Base-by-base conservation (phyloP, 2,113 vertebrate species). In the Prunella himalayana region DNA sequence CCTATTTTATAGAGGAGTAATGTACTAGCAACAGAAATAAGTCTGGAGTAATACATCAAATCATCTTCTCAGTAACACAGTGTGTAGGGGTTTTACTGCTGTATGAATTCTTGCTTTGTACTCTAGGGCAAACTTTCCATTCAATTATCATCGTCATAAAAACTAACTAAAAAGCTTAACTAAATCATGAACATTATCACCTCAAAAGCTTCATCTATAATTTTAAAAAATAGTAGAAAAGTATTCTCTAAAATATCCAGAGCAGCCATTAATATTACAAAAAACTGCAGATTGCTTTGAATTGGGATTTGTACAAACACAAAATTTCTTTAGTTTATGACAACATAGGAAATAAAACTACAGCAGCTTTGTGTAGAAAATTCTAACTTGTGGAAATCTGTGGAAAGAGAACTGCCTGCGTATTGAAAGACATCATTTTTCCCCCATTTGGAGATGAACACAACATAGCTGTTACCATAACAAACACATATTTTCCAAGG, bases 381-480 rank as follows among this genome's bases (percentile, higher is more conserved):
- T 64, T 51, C n/a, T 84, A 10, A 66, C 45, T 59, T 68, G n/a
- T 49, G 35, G 53, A 94, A 91, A 89, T 84, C 23, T 60, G 28
- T 77, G 65, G 71, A 84, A 90, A 81, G 42, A 81, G 51, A 94
- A 81, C 59, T 88, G 63, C 47, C 39, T 30, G 21, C 30, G 76
- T 45, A 57, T 28, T 41, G 51, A 87, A 95, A 80, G 41, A 71
- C 0, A 0, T 27, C 3, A 69, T 86, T 81, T 66, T 77, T 4
- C 33, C 68, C 21, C 69, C 82, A 39, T 90, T 84, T 92, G 69
- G 76, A 92, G 30, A 84, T 18, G 65, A 96, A 81, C n/a, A 71
- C 54, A 86, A 86, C 51, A 75, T 64, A 86, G 61, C 47, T 92
- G 90, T 94, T 96, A 96, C 93, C 76, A 93, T 72, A 96, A 93